phyloP scores from a whole-genome alignment of 2,888 invertebrate species.

The Pristionchus mayeri region DNA sequence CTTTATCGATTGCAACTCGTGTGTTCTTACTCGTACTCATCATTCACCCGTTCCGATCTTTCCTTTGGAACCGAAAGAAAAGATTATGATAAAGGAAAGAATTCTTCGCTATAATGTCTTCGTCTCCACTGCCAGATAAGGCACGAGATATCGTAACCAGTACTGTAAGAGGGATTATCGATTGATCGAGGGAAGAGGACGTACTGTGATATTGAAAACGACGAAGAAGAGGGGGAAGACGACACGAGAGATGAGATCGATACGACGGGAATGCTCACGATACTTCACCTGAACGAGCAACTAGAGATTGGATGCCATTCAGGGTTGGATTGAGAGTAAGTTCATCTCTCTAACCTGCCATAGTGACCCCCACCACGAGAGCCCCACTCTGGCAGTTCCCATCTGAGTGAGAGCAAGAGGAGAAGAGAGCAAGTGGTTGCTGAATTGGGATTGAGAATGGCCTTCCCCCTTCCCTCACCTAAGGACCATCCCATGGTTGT shows the following conservation, averaged over 20 bases:
- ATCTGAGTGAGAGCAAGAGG: conserved; percentile 42
- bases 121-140: conserved; percentile 54
- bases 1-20: conserved; percentile 17
- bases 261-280: conserved; percentile 64
- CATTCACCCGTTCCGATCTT: background rate
- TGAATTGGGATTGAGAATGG: too few relatives aligned
- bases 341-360: conserved; percentile 24
- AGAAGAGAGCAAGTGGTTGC: conserved; percentile 11
- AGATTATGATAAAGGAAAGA: background rate
- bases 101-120: conserved; percentile 4
- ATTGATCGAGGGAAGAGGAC: conserved; percentile 47
- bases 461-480: too few relatives aligned
- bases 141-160: conserved; percentile 56
- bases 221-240: conserved; percentile 69
- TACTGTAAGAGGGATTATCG: conserved; percentile 52
- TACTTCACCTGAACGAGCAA: conserved; percentile 54
- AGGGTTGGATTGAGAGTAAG: background rate
- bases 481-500: background rate
- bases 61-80: background rate
- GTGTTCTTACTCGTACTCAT: background rate
- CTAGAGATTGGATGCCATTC: too few relatives aligned
- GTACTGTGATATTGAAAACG: conserved; percentile 69
- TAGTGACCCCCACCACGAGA: conserved; percentile 47
- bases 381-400: conserved; percentile 44
- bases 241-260: conserved; percentile 68